These are phyloP conservation scores for Eucidaris tribuloides DNA, from an alignment of 35 echinoderm and acorn worm genomes.

Conservation along the genomic window DNA sequence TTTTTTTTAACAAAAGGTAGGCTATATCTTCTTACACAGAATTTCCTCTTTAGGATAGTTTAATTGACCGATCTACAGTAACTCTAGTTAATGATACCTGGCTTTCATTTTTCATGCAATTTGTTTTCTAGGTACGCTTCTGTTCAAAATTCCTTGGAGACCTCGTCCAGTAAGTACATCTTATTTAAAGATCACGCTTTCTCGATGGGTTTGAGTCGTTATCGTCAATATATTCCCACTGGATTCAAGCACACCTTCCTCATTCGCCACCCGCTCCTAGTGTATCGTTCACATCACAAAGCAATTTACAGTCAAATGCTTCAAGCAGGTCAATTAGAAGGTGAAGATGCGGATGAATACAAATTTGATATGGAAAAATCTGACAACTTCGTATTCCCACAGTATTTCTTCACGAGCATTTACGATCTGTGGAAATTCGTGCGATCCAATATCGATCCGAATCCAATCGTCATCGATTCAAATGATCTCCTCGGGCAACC, in stretches of 20 bases:
- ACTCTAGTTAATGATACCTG: no score
- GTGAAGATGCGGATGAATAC: not conserved
- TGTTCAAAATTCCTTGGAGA: no score
- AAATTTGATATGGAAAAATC: not conserved
- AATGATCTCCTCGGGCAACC: slow-evolving; percentile 1
- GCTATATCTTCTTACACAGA: no score
- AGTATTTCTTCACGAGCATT: not conserved
- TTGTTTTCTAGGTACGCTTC: no score
- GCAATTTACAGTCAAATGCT: not conserved
- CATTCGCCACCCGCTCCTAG: slow-evolving; percentile 1
- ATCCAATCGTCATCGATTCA: slow-evolving; percentile 5
- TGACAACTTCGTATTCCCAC: not conserved
- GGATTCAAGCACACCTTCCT: slow-evolving; percentile 17
- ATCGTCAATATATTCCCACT: not conserved
- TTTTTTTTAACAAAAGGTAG: no score
- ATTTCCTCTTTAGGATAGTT: no score
- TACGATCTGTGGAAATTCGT: not conserved
- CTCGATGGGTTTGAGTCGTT: not conserved
- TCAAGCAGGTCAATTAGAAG: not conserved
- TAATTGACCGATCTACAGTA: no score
- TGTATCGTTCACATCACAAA: not conserved
- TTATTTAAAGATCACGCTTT: not conserved
- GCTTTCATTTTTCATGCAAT: no score
- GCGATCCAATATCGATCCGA: not conserved
- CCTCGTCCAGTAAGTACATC: not conserved